Evolutionary conservation across 2,888 invertebrate genomes (phyloP).

Genomic region (Gibbula magus): DNA sequence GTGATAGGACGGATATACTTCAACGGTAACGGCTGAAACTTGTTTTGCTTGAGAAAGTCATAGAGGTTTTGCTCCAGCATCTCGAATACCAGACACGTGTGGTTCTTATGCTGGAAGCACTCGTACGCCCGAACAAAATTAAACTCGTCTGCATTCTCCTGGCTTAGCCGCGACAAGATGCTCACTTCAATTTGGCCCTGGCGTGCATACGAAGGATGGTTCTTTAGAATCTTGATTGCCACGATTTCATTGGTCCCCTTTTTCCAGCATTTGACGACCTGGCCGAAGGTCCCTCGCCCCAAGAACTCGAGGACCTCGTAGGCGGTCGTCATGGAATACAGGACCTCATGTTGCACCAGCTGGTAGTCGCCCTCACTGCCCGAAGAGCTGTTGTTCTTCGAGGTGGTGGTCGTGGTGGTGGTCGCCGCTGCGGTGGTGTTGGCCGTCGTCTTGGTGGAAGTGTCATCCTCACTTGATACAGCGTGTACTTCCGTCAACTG

Average conservation of each 20-base stretch:
- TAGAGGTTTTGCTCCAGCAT: constrained; percentile 99
- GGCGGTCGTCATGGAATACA: constrained; percentile 94
- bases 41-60: constrained; percentile 99
- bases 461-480: constrained; percentile 74
- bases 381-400: constrained; percentile 65
- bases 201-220: constrained; percentile 99
- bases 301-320: constrained; percentile 98
- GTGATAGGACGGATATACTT: constrained; percentile 99
- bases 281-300: constrained; percentile 98
- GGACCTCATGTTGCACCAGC: constrained; percentile 97
- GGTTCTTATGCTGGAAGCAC: constrained; percentile 99
- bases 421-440: constrained; percentile 39
- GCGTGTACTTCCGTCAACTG: constrained; percentile 70
- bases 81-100: constrained; percentile 99
- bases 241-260: constrained; percentile 99
- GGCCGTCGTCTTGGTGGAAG: constrained; percentile 51
- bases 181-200: constrained; percentile 99
- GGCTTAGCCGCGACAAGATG: constrained; percentile 76
- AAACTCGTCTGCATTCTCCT: constrained; percentile 81
- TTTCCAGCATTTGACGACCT: constrained; percentile 99
- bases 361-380: constrained; percentile 94
- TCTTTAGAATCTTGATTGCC: constrained; percentile 99
- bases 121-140: constrained; percentile 99
- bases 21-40: constrained; percentile 98
- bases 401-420: constrained; percentile 57